Evolutionary conservation across 1,140 invertebrate genomes (phyloP), one percentile per base, ranked within the genome.

Genomic region (Chrysoperla carnea): DNA sequence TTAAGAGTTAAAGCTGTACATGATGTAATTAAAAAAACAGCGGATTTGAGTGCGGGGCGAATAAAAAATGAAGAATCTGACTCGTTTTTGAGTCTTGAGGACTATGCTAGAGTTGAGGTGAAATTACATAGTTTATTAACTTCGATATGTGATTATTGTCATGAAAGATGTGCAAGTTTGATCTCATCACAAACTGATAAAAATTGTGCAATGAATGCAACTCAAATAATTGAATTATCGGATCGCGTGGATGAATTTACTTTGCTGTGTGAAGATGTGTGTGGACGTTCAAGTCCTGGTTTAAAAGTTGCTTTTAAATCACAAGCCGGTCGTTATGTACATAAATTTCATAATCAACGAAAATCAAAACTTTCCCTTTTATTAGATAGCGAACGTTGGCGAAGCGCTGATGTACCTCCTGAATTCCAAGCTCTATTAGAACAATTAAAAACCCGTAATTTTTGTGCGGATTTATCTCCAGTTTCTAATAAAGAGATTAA

Each of bases 331-430:
- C 81, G 82, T 58, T 96, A 93, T 68, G 81, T 95, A 36, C 79
- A 86, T 51, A 75, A 79, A 52, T 94, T 97, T 60, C 92, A 97
- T 59, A 72, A 79, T 38, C 87, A 93, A 54, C 67, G 84, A 36
- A 88, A 88, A 60, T 76, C 72, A 15, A 92, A 92, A 61, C 63
- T 97, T 15, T 81, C 76, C 46, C 53, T 81, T 44, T 70, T 92
- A 31, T 63, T 99, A 31, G 92, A 96, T 54, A 77, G 76, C 49
- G 94, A 99, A 63, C 69, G 81, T 40, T 99, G 94, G 93, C 89
- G 84, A 57, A 76, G 83, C 51, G 84, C 87, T n/a, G 85, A 93
- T 50, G 84, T 97, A 36, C 82, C 88, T 1, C 60, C 67, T 44
- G 85, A 91, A 58, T 82, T 93, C 58, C 90, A 95, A 62, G 68